Base-by-base conservation (phyloP, 2,113 vertebrate species). In the Montifringilla adamsi region DNA sequence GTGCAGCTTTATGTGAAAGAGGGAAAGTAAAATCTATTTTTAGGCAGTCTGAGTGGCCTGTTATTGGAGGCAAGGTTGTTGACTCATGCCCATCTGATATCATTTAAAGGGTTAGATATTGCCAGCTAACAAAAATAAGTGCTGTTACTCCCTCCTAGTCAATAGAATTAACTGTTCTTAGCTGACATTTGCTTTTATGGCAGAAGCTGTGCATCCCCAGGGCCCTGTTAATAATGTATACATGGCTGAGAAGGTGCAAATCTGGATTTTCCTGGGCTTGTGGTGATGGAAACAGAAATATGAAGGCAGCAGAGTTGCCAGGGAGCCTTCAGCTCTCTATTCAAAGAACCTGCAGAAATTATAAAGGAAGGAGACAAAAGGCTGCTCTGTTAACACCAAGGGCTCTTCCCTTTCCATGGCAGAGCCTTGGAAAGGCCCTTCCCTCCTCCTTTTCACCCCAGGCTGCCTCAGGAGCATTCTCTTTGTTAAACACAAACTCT, bases 1-100 rank as follows among this genome's bases (percentile, higher is more conserved):
- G 27, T 2, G 3, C 39, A 49, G 56, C 44, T 94, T 75, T 15
- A 44, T 63, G 21, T 39, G 63, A 74, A 87, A 75, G 77, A 84
- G 50, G 23, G 24, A 85, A 77, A 89, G 55, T 70, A 70, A 88
- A 80, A 77, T 79, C 62, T 91, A 91, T 95, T 94, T 95, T 87
- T 87, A 94, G 93, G 55, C 85, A 63, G 75, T 55, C 90, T 80
- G 75, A 84, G 70, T 13, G 0, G 82, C 78, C 56, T 27, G 4
- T 72, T 85, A 14, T 70, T 86, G 35, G 37, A 87, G 85, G 52
- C 59, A 47, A 60, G 50, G 68, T 80, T 91, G 84, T 94, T 90
- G 90, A 95, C 86, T 96, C 94, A 94, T 95, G 91, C 84, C 79
- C 90, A 90, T 93, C 84, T 94, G 93, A 88, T 95, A 88, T 53